phyloP scores from a whole-genome alignment of 2,888 invertebrate genomes.

The Dermolepida albohirtum region DNA sequence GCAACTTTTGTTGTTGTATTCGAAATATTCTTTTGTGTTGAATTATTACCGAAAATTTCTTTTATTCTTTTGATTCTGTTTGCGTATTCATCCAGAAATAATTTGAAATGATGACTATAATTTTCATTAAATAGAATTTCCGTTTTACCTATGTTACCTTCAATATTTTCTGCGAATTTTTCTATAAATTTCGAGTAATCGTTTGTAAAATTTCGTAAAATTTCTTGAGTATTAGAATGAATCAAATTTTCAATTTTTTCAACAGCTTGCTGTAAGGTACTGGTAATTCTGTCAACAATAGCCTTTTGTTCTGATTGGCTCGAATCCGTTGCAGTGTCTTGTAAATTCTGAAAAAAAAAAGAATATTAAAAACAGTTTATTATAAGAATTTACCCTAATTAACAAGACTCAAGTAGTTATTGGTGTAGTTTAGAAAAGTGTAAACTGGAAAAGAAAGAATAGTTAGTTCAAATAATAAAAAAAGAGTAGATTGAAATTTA shows the following conservation, averaged over 20 bases:
- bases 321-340: too few species aligned
- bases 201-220: conserved; percentile 4
- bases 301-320: too few species aligned
- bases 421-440: too few species aligned
- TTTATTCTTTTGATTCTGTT: background rate
- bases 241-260: conserved; percentile 9
- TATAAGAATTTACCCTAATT: too few species aligned
- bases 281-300: too few species aligned
- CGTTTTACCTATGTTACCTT: background rate
- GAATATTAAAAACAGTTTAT: too few species aligned
- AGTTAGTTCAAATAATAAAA: too few species aligned
- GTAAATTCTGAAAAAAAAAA: background rate
- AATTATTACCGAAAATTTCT: background rate
- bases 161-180: conserved; percentile 13
- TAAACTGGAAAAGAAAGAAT: too few species aligned
- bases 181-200: conserved; percentile 2
- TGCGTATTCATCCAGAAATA: conserved; percentile 16
- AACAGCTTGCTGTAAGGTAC: background rate
- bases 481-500: too few species aligned
- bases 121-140: conserved; percentile 8
- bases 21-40: too few species aligned
- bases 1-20: background rate
- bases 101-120: conserved; percentile 4
- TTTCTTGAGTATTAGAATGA: background rate
- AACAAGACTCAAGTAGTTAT: too few species aligned